Evolutionary conservation across 2,113 vertebrate genomes (phyloP).

Genomic region (Cichladusa arquata): DNA sequence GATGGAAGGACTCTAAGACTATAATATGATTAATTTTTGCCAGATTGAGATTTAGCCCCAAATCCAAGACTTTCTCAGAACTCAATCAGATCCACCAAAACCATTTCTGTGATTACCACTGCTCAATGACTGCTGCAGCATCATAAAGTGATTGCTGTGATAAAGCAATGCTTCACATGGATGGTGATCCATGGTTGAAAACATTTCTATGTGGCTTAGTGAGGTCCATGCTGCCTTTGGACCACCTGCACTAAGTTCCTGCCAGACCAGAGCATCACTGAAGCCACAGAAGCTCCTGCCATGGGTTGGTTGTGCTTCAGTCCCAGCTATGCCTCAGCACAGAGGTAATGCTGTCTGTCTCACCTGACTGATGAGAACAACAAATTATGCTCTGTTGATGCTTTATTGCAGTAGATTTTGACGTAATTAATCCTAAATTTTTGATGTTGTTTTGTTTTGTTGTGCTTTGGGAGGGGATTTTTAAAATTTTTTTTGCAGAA

Average conservation of each 20-base stretch:
- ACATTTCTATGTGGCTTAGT: background rate
- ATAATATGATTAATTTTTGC: background rate
- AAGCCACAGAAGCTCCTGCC: fast-evolving
- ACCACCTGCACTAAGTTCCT: background rate
- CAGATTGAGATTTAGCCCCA: background rate
- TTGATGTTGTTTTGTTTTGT: background rate
- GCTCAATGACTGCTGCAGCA: background rate
- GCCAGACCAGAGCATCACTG: background rate
- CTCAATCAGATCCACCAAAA: background rate
- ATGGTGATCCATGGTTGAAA: background rate
- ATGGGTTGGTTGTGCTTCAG: background rate
- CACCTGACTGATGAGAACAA: background rate
- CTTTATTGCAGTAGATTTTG: background rate
- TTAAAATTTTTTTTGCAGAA: background rate
- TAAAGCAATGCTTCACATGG: background rate
- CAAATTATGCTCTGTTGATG: background rate
- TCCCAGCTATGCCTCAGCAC: background rate
- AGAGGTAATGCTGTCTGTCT: background rate
- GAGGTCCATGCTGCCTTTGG: background rate
- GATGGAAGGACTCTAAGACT: background rate
- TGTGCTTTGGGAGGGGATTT: background rate
- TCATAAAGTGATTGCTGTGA: background rate
- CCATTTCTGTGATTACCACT: background rate
- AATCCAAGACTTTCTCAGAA: background rate
- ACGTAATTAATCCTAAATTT: background rate